Conservation (phyloP, 2,888 invertebrate genomes). For the Lasioglossum villosulum region DNA sequence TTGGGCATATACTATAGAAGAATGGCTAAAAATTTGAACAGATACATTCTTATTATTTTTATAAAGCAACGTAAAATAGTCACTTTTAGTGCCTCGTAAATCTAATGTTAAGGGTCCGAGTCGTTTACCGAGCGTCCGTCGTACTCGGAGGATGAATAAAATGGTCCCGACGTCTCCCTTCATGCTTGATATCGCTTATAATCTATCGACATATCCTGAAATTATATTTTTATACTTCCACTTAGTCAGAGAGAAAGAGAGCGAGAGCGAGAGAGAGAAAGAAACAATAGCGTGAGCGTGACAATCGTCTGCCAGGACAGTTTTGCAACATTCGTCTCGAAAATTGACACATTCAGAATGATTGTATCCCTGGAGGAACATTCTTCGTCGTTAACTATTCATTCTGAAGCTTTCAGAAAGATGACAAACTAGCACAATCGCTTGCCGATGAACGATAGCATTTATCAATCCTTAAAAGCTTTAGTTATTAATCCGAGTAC, state of each 20-base stretch:
- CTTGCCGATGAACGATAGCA: no score
- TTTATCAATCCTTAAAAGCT: no score
- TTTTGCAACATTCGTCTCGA: neutral
- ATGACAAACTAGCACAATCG: no score
- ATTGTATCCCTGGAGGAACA: neutral
- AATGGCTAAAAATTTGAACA: no score
- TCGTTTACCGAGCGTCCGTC: neutral
- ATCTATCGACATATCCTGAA: conserved; percentile 78
- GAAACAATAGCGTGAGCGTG: conserved; percentile 6
- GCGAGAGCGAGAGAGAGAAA: neutral
- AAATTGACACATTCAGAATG: neutral
- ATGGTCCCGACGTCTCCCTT: conserved; percentile 23
- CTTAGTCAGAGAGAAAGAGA: conserved; percentile 39
- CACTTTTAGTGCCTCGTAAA: no score
- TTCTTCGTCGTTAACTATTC: neutral
- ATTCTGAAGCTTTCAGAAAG: no score
- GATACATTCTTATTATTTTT: no score
- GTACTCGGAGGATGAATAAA: neutral
- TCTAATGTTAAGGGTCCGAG: neutral
- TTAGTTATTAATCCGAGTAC: no score
- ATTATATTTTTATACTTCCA: conserved; percentile 81
- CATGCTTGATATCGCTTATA: conserved; percentile 58
- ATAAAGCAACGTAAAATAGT: no score
- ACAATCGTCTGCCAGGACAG: neutral
- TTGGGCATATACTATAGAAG: no score